Conservation (phyloP, 1,140 invertebrate genomes). For the Drosophila obscura region DNA sequence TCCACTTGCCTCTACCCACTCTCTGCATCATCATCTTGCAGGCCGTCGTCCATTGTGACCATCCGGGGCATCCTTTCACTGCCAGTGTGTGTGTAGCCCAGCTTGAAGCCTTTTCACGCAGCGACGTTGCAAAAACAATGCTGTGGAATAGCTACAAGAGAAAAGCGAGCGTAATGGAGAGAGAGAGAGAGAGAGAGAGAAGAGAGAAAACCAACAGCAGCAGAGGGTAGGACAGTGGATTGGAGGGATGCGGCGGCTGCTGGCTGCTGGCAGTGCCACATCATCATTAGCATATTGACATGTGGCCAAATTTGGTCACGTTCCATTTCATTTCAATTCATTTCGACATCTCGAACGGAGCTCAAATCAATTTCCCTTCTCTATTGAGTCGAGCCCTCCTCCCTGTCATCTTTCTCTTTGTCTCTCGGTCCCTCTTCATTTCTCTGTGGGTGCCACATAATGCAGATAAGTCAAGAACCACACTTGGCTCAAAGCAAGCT, state of each 20-base stretch:
- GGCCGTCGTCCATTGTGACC: no score
- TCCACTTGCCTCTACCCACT: not conserved
- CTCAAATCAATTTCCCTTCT: conserved; percentile 71
- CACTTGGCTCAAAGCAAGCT: conserved; percentile 16
- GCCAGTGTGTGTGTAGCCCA: not conserved
- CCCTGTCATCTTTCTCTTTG: no score
- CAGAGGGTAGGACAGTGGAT: no score
- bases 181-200: not conserved
- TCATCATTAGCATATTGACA: conserved; percentile 81
- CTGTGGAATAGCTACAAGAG: not conserved
- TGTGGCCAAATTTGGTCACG: conserved; percentile 80
- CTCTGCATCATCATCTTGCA: conserved; percentile 9
- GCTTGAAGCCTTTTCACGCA: conserved; percentile 43
- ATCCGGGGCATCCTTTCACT: no score
- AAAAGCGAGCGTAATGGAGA: not conserved
- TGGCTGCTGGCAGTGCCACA: conserved; percentile 28
- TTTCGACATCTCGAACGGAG: conserved; percentile 56
- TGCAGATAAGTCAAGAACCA: conserved; percentile 35
- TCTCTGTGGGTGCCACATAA: not conserved
- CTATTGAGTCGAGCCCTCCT: not conserved
- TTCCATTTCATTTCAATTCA: conserved; percentile 79
- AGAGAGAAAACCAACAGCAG: not conserved
- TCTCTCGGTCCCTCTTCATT: not conserved
- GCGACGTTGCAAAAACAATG: conserved; percentile 2
- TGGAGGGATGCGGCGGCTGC: not conserved